Conservation (phyloP, 2,113 vertebrate species). For the Brachyhypopomus occidentalis region DNA sequence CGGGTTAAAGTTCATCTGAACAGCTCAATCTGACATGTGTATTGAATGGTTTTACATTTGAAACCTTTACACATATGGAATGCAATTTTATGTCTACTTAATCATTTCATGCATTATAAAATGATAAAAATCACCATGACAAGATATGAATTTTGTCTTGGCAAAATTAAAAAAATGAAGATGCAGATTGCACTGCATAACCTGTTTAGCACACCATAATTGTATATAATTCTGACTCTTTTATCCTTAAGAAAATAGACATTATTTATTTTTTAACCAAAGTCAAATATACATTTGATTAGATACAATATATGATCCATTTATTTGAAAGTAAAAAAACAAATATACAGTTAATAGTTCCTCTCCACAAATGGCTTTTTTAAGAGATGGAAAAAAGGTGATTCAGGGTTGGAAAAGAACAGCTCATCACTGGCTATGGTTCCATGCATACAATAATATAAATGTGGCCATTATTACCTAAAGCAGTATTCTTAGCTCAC, state of each 20-base stretch:
- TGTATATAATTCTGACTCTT: neutral
- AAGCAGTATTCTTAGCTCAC: too few relatives aligned
- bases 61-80: too few relatives aligned
- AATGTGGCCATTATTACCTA: neutral
- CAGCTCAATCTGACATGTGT: too few relatives aligned
- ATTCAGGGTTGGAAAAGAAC: too few relatives aligned
- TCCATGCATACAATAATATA: neutral
- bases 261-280: slow-evolving; percentile 48
- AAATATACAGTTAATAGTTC: neutral
- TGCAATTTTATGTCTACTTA: too few relatives aligned
- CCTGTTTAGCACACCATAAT: neutral
- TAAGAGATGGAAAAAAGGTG: neutral
- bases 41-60: too few relatives aligned
- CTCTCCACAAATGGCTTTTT: neutral
- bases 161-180: neutral
- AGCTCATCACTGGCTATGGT: neutral
- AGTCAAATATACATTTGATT: slow-evolving; percentile 53
- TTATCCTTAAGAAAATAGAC: neutral
- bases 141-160: too few relatives aligned
- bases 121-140: too few relatives aligned
- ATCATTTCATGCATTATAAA: too few relatives aligned
- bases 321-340: neutral
- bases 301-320: slow-evolving; percentile 11
- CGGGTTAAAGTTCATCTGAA: too few relatives aligned
- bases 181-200: neutral